Evolutionary conservation across 2,888 invertebrate genomes (phyloP), one percentile per base, ranked within the genome.

Genomic region (Hartigia nigra): DNA sequence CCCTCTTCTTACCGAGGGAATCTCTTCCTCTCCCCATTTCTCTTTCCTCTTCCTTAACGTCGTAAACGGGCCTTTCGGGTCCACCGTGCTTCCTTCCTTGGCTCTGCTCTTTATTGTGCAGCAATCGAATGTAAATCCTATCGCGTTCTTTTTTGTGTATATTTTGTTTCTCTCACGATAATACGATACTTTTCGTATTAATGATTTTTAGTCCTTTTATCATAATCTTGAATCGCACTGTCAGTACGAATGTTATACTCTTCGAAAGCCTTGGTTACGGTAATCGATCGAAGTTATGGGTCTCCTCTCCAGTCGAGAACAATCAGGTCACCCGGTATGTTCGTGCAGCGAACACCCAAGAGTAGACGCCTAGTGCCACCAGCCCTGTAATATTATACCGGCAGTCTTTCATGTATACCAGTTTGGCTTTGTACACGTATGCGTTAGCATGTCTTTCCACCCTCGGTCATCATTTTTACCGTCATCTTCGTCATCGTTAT

Each of bases 311-410:
- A 9, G 55, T 55, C 55, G 55, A 55, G 55, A 81, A 82, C 82
- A 82, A 82, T 81, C 79, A 82, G 85, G 85, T 86, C 88, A 89
- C 88, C 88, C 86, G 85, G 86, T 87, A 87, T 84, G 82, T 81
- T 81, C 82, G 81, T 78, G 82, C 84, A 84, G 84, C 84, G 88
- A 84, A 87, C 87, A 88, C 87, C 88, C 86, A 88, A 85, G 85
- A 87, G 87, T 80, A 84, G 84, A 86, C 84, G 85, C 85, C 87
- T 83, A 83, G 84, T 84, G 87, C 82, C 87, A 84, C 82, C 81
- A 86, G 86, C 87, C 88, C 87, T 89, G 90, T 90, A 90, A 90
- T 89, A 89, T 87, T 89, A 90, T 82, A 90, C 89, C 90, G 86
- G 82, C 87, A 83, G 82, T 82, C 86, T 86, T 82, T 80, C 83